Base-by-base conservation (phyloP, 2,113 vertebrate species). In the Syrrhaptes paradoxus region DNA sequence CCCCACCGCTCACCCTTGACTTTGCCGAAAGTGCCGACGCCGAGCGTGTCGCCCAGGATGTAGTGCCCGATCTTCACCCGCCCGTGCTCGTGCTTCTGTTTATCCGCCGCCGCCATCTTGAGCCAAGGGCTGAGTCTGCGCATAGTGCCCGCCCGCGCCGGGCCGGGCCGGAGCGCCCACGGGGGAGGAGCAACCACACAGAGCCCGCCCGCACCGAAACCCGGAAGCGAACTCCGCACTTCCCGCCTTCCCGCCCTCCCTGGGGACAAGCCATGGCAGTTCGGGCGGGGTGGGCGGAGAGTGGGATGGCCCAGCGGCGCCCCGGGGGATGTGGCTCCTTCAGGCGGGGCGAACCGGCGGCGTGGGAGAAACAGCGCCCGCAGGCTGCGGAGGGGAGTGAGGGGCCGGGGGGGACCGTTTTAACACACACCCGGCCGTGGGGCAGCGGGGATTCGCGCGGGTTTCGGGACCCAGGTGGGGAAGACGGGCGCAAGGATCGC, bases 1-100 rank as follows among this genome's bases (percentile, higher is more conserved):
- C 63, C 45, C 84, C 58, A 15, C 49, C 52, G 79, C 98, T 93
- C 97, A 99, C 99, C 99, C 98, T 99, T 99, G 85, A 99, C 99
- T 98, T 99, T 99, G 63, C 99, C 99, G 92, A 99, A 99, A 34
- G 99, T 99, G 67, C 99, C 99, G 70, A 99, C 99, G 55, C 99
- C 99, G 15, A 99, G 98, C 32, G 99, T 99, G 91, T 99, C 99
- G 18, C 99, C 99, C 51, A 99, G 94, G 84, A 99, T 99, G 79
- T 99, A 99, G 87, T 99, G 99, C 85, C 99, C 99, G 10, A 99
- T 99, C 98, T 99, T 99, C 94, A 99, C 99, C 96, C 99, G 98
- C 93, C 99, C 99, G 98, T 99, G 99, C 98, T 99, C 99, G 96
- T 99, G 98, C 93, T 99, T 99, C 97, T 98, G 98, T 98, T 99